Base-by-base conservation (phyloP, 1,140 invertebrate species). In the Pseudomyrmex dendroicus region DNA sequence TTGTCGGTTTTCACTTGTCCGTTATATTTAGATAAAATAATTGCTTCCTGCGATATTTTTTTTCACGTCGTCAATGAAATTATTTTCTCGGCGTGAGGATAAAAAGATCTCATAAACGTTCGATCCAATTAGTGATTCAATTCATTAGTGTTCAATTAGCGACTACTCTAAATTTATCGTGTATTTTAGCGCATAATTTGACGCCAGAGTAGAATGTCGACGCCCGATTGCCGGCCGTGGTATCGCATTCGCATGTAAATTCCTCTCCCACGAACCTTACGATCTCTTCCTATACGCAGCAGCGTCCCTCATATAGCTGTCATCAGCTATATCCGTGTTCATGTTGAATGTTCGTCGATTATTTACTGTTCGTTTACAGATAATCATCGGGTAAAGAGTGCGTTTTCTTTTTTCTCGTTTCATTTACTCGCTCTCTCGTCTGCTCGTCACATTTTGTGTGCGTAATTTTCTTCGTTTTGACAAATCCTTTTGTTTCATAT, bases 101-200 rank as follows among this genome's bases (percentile, higher is more conserved):
- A 35, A 35, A 35, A 35, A 35, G 35, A 35, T 35, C 35, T 35
- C 35, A 35, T 35, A 7, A 35, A n/a, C 25, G 25, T 25, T 48
- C 0, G 4, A 25, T 44, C 46, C 17, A 13, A 17, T 56, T 15
- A 10, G 54, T 25, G 20, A 80, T 72, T n/a, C n/a, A n/a, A n/a
- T n/a, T n/a, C n/a, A n/a, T n/a, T n/a, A n/a, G n/a, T 17, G 17
- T 80, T 80, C n/a, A 72, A 80, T 72, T 80, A 80, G 44, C 15
- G 35, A 10, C 54, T 78, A 59, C 22, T 80, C 3, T 48, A 70
- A 59, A 59, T 59, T 80, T 20, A 80, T 50, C n/a, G 7, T 50
- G 22, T 13, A 35, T n/a, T 59, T 61, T 25, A 61, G 20, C 10
- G 66, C 35, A 35, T 80, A 80, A 80, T 72, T 12, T 4, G n/a